Evolutionary conservation across 2,113 vertebrate genomes (phyloP), one percentile per base, ranked within the genome.

Genomic region (Colistium nudipinnis): DNA sequence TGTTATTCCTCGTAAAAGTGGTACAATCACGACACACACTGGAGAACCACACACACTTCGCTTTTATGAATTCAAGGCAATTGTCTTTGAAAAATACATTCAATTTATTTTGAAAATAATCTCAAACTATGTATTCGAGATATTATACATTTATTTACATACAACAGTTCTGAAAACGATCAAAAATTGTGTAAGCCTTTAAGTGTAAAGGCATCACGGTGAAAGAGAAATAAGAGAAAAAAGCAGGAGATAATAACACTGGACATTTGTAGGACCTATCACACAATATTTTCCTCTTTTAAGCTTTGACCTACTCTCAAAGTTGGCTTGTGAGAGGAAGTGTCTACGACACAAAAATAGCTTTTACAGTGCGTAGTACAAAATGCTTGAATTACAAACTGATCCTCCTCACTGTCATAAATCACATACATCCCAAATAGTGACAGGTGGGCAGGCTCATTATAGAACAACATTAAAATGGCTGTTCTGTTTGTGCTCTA

Each of bases 281-380:
- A 54, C 30, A 69, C 31, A 41, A 62, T 38, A 41, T 25, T 51
- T 86, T 83, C 79, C 61, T 71, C 19, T 70, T 73, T n/a, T 0
- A 20, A 6, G 14, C 30, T 63, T 20, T 3, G 76, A 76, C 72
- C 35, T 65, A 8, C 61, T 64, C 7, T 36, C 30, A 30, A 74
- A 30, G 3, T 56, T 35, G 30, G 62, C 51, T 52, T 33, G 36
- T 6, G 43, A 74, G 41, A 82, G 78, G 86, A 85, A 88, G 76
- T 56, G n/a, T 39, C 3, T 19, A 17, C 10, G 6, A 0, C 24
- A 49, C 35, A 49, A 28, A 4, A 8, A 35, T 6, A 25, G 16
- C 8, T 9, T 41, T 63, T 20, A 68, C 22, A 16, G 8, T 16
- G 17, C 0, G 41, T 20, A 14, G 35, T 22, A 56, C 13, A 51